Percentiles rank a stretch among this genome's conserved stretches.
Evolutionary conservation across 2,113 vertebrate genomes (phyloP).

Genomic region (Fregata magnificens): DNA sequence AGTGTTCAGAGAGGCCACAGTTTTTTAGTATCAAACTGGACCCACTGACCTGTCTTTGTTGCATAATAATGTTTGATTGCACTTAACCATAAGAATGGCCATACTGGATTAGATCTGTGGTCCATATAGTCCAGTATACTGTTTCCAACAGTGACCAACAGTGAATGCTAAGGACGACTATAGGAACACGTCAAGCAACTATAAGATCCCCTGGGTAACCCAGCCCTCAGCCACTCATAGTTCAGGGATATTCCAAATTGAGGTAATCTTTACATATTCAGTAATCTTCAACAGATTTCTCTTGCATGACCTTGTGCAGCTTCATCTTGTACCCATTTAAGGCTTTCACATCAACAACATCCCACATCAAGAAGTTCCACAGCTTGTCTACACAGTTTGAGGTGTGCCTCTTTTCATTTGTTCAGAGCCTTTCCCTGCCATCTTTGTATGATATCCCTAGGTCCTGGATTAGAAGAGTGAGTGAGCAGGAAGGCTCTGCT

Average conservation of each 20-base stretch:
- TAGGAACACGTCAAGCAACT: not conserved
- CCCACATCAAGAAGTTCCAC: not conserved
- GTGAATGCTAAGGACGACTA: not conserved
- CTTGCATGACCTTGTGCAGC: not conserved
- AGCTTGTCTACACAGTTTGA: not conserved
- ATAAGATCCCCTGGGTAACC: not conserved
- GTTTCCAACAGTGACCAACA: not conserved
- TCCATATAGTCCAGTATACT: not conserved
- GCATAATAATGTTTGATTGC: not conserved
- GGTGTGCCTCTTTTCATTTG: not conserved
- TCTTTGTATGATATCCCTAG: not conserved
- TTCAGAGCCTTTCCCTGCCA: not conserved
- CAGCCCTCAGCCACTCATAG: not conserved
- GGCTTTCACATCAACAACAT: not conserved
- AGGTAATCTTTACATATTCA: not conserved
- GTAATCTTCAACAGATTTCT: not conserved
- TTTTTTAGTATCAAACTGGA: not conserved
- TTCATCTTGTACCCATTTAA: not conserved
- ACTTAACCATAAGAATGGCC: not conserved
- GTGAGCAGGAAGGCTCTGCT: not conserved
- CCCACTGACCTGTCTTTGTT: not conserved
- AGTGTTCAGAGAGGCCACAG: not conserved
- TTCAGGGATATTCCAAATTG: not conserved
- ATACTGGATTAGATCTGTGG: not conserved
- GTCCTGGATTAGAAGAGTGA: not conserved